Percentiles rank a stretch among this genome's conserved stretches.
Conservation (phyloP, 2,797 vertebrate genomes). For the Caiman crocodilus region DNA sequence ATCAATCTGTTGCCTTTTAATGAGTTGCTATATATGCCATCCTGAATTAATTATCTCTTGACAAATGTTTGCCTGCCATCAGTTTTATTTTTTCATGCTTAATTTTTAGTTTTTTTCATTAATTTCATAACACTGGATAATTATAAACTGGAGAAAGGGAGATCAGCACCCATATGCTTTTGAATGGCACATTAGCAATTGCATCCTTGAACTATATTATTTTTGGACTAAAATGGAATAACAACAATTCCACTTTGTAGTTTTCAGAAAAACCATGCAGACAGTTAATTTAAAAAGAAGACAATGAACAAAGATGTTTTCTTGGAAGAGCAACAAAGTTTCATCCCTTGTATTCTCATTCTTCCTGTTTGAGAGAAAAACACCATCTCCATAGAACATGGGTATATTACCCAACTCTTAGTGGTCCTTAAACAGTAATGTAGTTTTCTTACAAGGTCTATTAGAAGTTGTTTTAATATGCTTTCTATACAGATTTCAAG, state of each 20-base stretch:
- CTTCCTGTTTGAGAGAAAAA: background rate
- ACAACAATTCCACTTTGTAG: background rate
- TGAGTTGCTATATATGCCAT: slow-evolving; percentile 25
- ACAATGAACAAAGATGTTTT: background rate
- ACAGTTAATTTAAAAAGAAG: background rate
- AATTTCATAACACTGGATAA: background rate
- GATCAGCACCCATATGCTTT: background rate
- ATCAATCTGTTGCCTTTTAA: slow-evolving; percentile 61
- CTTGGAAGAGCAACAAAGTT: background rate
- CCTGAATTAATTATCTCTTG: slow-evolving; percentile 55
- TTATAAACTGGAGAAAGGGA: background rate
- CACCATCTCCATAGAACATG: background rate
- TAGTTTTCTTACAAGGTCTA: background rate
- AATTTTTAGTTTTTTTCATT: background rate
- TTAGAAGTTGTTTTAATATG: background rate
- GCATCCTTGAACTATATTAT: background rate
- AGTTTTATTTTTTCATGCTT: slow-evolving; percentile 16
- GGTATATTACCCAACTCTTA: background rate
- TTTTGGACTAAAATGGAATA: background rate
- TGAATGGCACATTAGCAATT: background rate
- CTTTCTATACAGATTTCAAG: background rate
- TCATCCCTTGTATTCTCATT: background rate
- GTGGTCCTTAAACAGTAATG: background rate
- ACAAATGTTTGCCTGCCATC: background rate
- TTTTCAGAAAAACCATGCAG: slow-evolving; percentile 15